Evolutionary conservation across 1,140 invertebrate species (phyloP), one percentile per base, ranked within the genome.

Genomic region (Homarus americanus): DNA sequence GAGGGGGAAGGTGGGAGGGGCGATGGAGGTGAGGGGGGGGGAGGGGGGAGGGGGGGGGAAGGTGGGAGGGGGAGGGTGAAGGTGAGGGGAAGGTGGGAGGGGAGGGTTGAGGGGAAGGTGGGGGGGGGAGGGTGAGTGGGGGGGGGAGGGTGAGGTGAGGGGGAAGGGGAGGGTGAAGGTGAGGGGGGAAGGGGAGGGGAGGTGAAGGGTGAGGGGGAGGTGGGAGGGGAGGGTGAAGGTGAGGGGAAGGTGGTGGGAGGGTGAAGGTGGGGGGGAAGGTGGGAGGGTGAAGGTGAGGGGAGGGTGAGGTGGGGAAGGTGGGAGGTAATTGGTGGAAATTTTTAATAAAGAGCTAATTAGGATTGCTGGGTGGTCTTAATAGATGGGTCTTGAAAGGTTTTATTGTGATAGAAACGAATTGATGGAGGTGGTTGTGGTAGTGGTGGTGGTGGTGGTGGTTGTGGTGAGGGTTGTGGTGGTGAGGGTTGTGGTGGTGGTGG

Each of bases 31-130:
- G 36, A n/a, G 69, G 44, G 44, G 44, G 12, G 5, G 12, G 5
- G 15, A 73, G 17, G 1, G 5, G 7, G 5, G 32, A 20, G 66
- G 20, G 66, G 66, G 32, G 66, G 24, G 32, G 5, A 20, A 76
- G 66, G 66, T 24, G 24, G 32, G 24, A n/a, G 32, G 15, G 73
- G 34, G 73, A 38, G 73, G 34, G 17, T n/a, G n/a, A n/a, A n/a
- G n/a, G n/a, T n/a, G n/a, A n/a, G n/a, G n/a, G 36, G 73, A 34
- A 76, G 73, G 73, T 34, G 34, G 73, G 17, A 73, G 69, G 12
- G 69, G 69, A 32, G 12, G 36, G 69, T 12, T 73, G 69, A 36
- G 15, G 36, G 28, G 28, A 1, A 28, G 69, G 69, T 10, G 12
- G n/a, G 4, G n/a, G 36, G 69, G 69, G 44, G 44, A 12, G 12